Evolutionary conservation across 1,140 invertebrate species (phyloP).

Genomic region (Portunus trituberculatus): DNA sequence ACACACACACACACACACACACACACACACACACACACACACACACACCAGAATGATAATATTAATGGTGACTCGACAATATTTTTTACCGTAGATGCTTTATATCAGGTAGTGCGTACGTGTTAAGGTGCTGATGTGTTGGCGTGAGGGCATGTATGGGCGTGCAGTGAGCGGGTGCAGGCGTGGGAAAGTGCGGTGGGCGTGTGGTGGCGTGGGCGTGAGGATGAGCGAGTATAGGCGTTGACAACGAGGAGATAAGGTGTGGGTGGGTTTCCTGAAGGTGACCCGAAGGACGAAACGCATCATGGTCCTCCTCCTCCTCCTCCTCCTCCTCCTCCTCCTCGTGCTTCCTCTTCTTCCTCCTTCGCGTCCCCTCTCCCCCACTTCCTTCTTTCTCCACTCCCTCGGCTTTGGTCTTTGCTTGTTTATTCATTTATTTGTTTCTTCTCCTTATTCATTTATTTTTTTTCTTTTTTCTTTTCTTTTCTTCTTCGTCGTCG

Average conservation of each 20-base stretch:
- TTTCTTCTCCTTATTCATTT: not conserved
- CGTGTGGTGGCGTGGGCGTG: too few relatives aligned
- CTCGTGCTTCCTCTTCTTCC: not conserved
- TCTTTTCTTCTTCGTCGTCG: not conserved
- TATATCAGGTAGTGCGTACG: too few relatives aligned
- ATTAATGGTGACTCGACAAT: too few relatives aligned
- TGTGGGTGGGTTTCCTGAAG: not conserved
- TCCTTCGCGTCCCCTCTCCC: not conserved
- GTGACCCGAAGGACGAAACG: not conserved
- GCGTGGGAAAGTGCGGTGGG: too few relatives aligned
- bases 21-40: not conserved
- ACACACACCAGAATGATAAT: not conserved
- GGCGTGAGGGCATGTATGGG: too few relatives aligned
- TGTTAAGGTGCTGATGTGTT: too few relatives aligned
- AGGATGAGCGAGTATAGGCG: too few relatives aligned
- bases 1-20: too few relatives aligned
- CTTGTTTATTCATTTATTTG: not conserved
- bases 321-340: not conserved
- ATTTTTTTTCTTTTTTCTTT: not conserved
- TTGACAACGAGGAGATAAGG: not conserved
- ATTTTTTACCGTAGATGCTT: too few relatives aligned
- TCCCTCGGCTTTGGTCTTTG: not conserved
- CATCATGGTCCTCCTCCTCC: not conserved
- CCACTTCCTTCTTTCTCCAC: not conserved
- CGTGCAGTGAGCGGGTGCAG: too few relatives aligned